These are phyloP conservation scores for Sebastes schlegelii DNA, from an alignment of 2,113 vertebrate genomes.

Conservation along the genomic window DNA sequence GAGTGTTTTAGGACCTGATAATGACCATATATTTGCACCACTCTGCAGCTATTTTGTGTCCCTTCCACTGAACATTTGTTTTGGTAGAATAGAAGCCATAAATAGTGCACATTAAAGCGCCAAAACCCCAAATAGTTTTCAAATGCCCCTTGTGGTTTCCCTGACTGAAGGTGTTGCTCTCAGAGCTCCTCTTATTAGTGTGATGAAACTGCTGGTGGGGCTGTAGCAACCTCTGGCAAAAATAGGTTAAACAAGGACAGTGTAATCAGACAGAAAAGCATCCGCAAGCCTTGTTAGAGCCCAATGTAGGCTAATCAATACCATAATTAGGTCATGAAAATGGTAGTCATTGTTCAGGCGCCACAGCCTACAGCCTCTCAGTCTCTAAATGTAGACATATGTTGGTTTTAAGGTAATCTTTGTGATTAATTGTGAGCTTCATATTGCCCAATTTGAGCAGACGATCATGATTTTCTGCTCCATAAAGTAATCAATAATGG, in stretches of 20 bases:
- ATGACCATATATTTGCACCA: neutral
- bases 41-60: neutral
- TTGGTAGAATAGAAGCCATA: neutral
- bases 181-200: neutral
- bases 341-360: constrained; percentile 26
- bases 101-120: neutral
- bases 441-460: neutral
- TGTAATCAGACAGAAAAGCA: constrained; percentile 54
- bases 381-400: neutral
- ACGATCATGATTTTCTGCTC: constrained; percentile 21
- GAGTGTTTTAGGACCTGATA: neutral
- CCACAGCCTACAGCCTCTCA: constrained; percentile 6
- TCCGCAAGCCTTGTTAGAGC: constrained; percentile 44
- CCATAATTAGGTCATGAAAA: constrained; percentile 69
- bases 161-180: constrained; percentile 9
- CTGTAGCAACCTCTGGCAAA: constrained; percentile 28
- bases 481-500: constrained; percentile 17
- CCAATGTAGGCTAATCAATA: constrained; percentile 79
- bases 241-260: constrained; percentile 59
- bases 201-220: constrained; percentile 23
- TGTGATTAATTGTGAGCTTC: neutral
- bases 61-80: neutral
- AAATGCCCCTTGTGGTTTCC: constrained; percentile 10
- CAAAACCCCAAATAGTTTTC: neutral
- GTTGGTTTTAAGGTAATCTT: neutral